A percentile compares a stretch with the other conserved stretches of the same genome.
Evolutionary conservation across 2,888 invertebrate genomes (phyloP).

Genomic region (Rhaphigaster nebulosa): DNA sequence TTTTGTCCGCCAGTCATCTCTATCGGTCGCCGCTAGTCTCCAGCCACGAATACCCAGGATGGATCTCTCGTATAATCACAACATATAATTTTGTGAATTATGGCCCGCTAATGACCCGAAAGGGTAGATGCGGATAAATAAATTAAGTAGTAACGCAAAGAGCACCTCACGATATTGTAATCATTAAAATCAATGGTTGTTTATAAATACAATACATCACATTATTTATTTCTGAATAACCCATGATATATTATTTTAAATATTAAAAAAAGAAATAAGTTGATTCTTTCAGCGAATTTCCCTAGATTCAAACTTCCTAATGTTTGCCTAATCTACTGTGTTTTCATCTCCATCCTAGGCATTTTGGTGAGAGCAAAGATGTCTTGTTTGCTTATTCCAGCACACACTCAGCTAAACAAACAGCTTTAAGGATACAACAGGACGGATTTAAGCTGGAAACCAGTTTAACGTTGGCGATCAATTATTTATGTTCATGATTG

Average conservation of each 20-base stretch:
- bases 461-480: not conserved
- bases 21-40: no score
- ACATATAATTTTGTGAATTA: no score
- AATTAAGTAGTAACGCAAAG: no score
- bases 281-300: not conserved
- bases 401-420: constrained; percentile 5
- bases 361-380: not conserved
- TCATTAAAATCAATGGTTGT: no score
- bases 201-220: no score
- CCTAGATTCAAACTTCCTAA: not conserved
- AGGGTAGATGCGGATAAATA: no score
- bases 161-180: no score
- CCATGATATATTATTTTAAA: not conserved
- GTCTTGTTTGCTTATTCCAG: not conserved
- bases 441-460: not conserved
- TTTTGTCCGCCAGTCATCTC: no score
- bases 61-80: no score
- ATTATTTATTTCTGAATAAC: no score
- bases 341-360: not conserved
- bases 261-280: not conserved
- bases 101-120: no score
- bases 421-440: not conserved
- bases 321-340: not conserved
- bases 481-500: not conserved
- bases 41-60: no score